Conservation (phyloP, 2,888 invertebrate species). For the Dioctria rufipes region DNA sequence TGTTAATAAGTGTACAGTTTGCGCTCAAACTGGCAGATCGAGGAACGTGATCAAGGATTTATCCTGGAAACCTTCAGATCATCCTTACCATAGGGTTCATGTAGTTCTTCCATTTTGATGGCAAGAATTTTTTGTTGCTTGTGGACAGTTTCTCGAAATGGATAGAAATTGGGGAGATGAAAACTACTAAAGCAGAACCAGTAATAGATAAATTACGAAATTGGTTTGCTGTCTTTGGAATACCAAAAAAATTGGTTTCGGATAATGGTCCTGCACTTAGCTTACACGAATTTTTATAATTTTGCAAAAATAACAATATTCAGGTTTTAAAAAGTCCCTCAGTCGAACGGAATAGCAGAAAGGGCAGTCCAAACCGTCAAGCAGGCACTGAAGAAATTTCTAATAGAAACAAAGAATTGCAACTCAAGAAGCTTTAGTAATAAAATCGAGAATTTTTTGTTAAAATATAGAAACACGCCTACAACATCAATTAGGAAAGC, state of each 20-base stretch:
- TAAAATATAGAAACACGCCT: not conserved
- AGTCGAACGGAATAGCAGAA: slow-evolving; percentile 53
- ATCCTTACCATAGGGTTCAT: slow-evolving; percentile 50
- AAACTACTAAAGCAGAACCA: slow-evolving; percentile 21
- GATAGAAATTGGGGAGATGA: slow-evolving; percentile 46
- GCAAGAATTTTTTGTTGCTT: slow-evolving; percentile 33
- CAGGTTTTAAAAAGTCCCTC: slow-evolving; percentile 44
- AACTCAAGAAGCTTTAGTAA: not conserved
- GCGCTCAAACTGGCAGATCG: not conserved
- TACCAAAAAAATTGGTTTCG: slow-evolving; percentile 59
- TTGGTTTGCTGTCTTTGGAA: slow-evolving; percentile 59
- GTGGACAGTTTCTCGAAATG: slow-evolving; percentile 53
- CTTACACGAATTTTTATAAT: slow-evolving; percentile 28
- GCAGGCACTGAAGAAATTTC: slow-evolving; percentile 57
- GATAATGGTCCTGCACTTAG: slow-evolving; percentile 60
- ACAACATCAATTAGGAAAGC: not conserved
- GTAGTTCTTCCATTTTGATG: slow-evolving; percentile 50
- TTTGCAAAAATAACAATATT: slow-evolving; percentile 29
- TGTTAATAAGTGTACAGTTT: slow-evolving; percentile 25
- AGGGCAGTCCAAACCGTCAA: slow-evolving; percentile 48
- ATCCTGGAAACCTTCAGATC: slow-evolving; percentile 33
- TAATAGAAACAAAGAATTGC: not conserved
- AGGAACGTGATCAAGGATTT: not conserved
- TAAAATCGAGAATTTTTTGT: not conserved
- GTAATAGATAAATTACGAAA: slow-evolving; percentile 35